Evolutionary conservation across 2,113 vertebrate genomes (phyloP).

Genomic region (Aplodontia rufa): DNA sequence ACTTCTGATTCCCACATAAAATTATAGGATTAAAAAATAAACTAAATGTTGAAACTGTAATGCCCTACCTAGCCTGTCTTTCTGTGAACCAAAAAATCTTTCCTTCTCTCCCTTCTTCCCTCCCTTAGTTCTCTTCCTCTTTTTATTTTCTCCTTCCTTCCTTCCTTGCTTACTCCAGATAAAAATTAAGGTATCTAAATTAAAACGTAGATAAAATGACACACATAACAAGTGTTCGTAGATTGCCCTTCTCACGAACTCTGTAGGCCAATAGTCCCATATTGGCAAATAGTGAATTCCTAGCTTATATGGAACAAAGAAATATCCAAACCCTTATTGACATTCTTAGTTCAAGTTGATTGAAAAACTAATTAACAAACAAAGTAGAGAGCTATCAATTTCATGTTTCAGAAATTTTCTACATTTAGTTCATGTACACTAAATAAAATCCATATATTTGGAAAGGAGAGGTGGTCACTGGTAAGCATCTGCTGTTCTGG

Average conservation of each 20-base stretch:
- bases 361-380: neutral
- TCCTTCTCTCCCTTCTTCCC: neutral
- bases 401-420: neutral
- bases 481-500: neutral
- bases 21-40: constrained; percentile 7
- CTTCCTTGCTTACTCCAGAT: neutral
- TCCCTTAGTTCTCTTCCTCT: neutral
- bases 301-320: neutral
- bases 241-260: neutral
- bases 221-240: neutral
- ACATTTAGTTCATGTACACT: neutral
- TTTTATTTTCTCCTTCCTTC: neutral
- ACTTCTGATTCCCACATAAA: neutral
- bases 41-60: neutral
- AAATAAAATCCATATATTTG: constrained; percentile 15
- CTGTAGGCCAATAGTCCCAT: neutral
- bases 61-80: neutral
- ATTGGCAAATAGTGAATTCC: constrained; percentile 13
- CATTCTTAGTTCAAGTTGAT: neutral
- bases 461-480: neutral
- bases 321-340: neutral
- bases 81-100: neutral
- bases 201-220: constrained; percentile 2
- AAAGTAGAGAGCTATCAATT: neutral
- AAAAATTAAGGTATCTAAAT: neutral